These are phyloP conservation scores for Dugesia japonica DNA, from an alignment of 2,888 invertebrate species.

Conservation along the genomic window DNA sequence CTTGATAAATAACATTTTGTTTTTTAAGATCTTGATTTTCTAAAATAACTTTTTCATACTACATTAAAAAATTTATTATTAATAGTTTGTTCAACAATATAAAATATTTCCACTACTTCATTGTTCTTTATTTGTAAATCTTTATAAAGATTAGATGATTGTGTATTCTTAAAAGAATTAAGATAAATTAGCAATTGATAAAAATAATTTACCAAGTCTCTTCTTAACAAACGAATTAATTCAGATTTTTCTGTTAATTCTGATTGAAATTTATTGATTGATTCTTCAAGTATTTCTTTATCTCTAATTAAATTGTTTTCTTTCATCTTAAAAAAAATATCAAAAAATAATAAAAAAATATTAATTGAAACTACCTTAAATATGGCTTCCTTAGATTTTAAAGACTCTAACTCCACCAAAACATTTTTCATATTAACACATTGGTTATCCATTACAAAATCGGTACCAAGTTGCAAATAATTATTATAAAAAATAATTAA, in stretches of 20 bases:
- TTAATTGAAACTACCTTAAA: neutral
- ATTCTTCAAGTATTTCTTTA: slow-evolving; percentile 9
- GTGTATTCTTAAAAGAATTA: neutral
- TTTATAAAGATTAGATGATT: neutral
- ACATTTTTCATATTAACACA: neutral
- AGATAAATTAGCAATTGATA: neutral
- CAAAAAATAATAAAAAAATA: no score
- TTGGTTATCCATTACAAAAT: neutral
- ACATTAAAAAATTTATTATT: neutral
- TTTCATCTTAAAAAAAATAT: neutral
- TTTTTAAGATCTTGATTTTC: neutral
- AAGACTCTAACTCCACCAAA: neutral
- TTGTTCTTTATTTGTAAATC: slow-evolving; percentile 7
- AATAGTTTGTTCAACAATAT: no score
- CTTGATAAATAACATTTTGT: neutral
- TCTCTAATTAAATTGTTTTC: neutral
- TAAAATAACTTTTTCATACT: neutral
- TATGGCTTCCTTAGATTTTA: neutral
- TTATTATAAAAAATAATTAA: no score
- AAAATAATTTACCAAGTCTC: neutral
- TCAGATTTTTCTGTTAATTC: neutral
- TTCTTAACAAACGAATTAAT: neutral
- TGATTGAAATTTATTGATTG: neutral
- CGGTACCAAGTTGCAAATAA: no score
- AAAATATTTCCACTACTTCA: neutral